Evolutionary conservation across 2,888 invertebrate genomes (phyloP).

Genomic region (Pristionchus mayeri): DNA sequence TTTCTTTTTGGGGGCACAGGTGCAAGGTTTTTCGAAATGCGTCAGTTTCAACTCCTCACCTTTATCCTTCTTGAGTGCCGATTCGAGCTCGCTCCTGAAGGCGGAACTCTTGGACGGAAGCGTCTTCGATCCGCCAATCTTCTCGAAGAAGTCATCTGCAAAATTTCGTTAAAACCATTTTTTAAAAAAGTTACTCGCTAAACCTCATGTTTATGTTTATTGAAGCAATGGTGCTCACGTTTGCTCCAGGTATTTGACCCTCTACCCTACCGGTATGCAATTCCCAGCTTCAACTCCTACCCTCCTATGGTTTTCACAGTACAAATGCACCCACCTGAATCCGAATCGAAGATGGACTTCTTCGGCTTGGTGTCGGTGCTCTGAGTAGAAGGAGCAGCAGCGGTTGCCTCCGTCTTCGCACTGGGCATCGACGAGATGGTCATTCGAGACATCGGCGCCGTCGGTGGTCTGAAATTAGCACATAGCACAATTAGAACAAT

Average conservation of each 20-base stretch:
- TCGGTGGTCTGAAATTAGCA: constrained; percentile 10
- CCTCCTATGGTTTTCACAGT: no score
- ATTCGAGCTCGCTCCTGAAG: constrained; percentile 9
- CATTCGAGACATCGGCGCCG: neutral
- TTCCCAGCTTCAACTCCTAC: no score
- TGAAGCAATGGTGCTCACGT: no score
- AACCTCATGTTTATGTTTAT: no score
- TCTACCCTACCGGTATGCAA: no score
- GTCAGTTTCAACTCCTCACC: neutral
- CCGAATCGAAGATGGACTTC: constrained; percentile 49
- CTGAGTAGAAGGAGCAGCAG: neutral
- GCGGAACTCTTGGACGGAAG: constrained; percentile 34
- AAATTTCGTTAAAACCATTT: no score
- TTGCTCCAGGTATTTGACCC: no score
- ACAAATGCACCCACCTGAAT: constrained; percentile 46
- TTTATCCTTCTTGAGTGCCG: constrained; percentile 20
- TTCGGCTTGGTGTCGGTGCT: neutral
- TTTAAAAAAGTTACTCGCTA: no score
- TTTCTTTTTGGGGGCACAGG: neutral
- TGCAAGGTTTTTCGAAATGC: neutral
- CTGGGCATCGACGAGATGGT: neutral
- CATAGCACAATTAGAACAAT: no score
- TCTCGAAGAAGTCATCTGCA: constrained; percentile 44
- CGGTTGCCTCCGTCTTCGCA: neutral
- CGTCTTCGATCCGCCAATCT: neutral